These are phyloP conservation scores for Subacronicta megacephala DNA, from an alignment of 2,888 invertebrate genomes.

Conservation along the genomic window DNA sequence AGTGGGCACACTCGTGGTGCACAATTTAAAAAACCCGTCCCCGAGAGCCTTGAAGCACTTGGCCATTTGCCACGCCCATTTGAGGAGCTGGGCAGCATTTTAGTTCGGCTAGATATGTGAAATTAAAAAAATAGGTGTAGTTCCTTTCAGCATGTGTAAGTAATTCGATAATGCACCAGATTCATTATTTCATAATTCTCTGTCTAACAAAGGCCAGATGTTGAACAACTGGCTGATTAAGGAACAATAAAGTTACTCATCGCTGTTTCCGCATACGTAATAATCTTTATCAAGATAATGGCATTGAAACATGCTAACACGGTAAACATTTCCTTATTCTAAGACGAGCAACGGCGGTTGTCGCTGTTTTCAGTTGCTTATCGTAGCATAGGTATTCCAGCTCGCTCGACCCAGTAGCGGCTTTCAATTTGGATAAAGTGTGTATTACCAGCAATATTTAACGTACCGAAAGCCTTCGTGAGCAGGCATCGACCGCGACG, in stretches of 20 bases:
- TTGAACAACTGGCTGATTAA: conserved; percentile 71
- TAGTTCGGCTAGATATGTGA: conserved; percentile 44
- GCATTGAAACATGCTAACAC: conserved; percentile 81
- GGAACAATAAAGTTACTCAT: conserved; percentile 78
- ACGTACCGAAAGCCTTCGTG: conserved; percentile 57
- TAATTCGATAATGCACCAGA: conserved; percentile 3
- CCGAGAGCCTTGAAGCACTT: conserved; percentile 80
- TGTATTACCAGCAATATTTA: conserved; percentile 41
- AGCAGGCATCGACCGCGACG: conserved; percentile 74
- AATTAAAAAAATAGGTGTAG: conserved; percentile 49
- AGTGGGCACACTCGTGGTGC: conserved; percentile 74
- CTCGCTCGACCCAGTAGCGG: conserved; percentile 15
- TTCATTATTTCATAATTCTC: conserved; percentile 51
- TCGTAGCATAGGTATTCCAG: conserved; percentile 15
- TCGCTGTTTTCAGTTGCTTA: conserved; percentile 34
- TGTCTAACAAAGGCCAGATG: conserved; percentile 75
- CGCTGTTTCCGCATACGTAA: conserved; percentile 84
- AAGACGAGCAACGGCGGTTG: conserved; percentile 38
- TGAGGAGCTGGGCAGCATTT: conserved; percentile 70
- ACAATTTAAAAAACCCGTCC: conserved; percentile 83
- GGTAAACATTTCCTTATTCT: conserved; percentile 74
- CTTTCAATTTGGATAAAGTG: conserved; percentile 37
- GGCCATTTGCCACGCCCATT: conserved; percentile 84
- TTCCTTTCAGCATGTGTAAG: conserved; percentile 12
- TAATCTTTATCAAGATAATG: conserved; percentile 80